These are phyloP conservation scores for Odontophorus gujanensis DNA, from an alignment of 2,113 vertebrate species.

Conservation along the genomic window DNA sequence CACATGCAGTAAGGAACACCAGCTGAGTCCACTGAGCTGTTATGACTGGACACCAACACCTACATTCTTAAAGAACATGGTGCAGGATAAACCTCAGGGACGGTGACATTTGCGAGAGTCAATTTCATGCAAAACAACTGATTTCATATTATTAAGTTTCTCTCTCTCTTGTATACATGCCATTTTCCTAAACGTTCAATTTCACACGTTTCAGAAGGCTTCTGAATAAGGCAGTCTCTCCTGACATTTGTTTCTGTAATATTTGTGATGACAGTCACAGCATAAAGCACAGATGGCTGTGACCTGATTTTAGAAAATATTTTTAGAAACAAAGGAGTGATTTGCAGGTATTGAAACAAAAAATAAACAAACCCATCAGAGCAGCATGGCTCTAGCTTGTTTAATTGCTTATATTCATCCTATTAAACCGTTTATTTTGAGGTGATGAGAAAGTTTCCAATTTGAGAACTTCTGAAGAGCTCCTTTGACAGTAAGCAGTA, in stretches of 20 bases:
- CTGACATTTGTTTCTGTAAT: conserved; percentile 66
- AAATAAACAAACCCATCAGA: not conserved
- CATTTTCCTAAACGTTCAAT: not conserved
- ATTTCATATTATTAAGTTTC: not conserved
- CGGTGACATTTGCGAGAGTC: not conserved
- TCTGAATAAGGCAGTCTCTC: not conserved
- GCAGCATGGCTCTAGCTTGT: conserved; percentile 9
- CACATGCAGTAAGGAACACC: not conserved
- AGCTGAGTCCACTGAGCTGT: not conserved
- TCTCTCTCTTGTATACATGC: not conserved
- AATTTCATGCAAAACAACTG: not conserved
- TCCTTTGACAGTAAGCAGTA: not conserved
- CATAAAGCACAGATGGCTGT: conserved; percentile 74
- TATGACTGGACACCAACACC: not conserved
- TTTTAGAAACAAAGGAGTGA: conserved; percentile 65
- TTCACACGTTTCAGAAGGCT: not conserved
- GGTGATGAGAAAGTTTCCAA: not conserved
- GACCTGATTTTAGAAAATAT: conserved; percentile 76
- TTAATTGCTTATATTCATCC: not conserved
- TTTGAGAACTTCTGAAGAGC: not conserved
- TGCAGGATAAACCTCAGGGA: not conserved
- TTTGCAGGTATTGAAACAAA: conserved; percentile 60
- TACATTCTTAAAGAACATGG: not conserved
- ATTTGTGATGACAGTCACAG: conserved; percentile 81
- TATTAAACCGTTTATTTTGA: not conserved